These are phyloP conservation scores for Cotesia vestalis DNA, from an alignment of 1,140 invertebrate species.

Conservation along the genomic window DNA sequence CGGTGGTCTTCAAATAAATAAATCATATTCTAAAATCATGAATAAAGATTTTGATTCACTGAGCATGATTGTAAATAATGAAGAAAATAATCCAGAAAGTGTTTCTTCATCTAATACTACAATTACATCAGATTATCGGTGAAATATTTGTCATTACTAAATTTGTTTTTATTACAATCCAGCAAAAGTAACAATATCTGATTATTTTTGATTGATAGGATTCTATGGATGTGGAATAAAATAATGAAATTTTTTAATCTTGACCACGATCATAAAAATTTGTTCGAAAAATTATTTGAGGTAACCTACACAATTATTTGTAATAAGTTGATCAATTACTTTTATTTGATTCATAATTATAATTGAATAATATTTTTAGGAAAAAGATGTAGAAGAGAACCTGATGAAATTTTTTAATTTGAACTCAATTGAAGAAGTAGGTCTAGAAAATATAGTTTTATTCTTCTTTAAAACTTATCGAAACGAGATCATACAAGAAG, in stretches of 20 bases:
- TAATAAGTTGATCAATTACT: slow-evolving; percentile 12
- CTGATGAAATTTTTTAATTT: slow-evolving; percentile 58
- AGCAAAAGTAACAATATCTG: slow-evolving; percentile 10
- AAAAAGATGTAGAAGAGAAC: slow-evolving; percentile 56
- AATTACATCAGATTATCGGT: slow-evolving; percentile 44
- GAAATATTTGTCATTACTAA: slow-evolving; percentile 16
- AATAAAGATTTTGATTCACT: neutral
- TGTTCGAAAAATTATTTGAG: slow-evolving; percentile 57
- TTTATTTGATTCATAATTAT: neutral
- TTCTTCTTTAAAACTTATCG: slow-evolving; percentile 69
- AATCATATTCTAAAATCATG: neutral
- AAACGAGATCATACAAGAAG: slow-evolving; percentile 66
- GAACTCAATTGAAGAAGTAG: slow-evolving; percentile 54
- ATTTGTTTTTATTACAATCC: neutral
- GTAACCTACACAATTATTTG: slow-evolving; percentile 48
- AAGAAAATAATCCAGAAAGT: slow-evolving; percentile 14
- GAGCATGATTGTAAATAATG: slow-evolving; percentile 23
- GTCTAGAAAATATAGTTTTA: slow-evolving; percentile 63
- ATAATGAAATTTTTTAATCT: slow-evolving; percentile 55
- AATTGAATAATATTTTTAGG: slow-evolving; percentile 44
- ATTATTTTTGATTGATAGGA: slow-evolving; percentile 44
- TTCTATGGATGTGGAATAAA: slow-evolving; percentile 58
- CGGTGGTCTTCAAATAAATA: neutral
- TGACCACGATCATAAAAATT: slow-evolving; percentile 38
- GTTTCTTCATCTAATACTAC: slow-evolving; percentile 28